Evolutionary conservation across 2,888 invertebrate genomes (phyloP), one percentile per base, ranked within the genome.

Genomic region (Drosophila mulleri): DNA sequence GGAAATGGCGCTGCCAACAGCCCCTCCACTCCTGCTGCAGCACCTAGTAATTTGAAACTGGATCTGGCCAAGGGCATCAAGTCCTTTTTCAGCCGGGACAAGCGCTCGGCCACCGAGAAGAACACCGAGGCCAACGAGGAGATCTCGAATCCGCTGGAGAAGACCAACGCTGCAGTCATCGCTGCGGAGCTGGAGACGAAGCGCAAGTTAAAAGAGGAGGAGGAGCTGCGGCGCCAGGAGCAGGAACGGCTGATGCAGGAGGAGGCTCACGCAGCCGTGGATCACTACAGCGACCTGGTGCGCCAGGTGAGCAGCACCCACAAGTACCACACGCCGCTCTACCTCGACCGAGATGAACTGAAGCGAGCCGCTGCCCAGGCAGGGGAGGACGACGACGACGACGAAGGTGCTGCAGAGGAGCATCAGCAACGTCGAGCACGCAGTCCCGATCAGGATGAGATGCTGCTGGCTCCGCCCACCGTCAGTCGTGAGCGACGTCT

Each of bases 251-350:
- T 91, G 3, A 91, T 91, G 88, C 70, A 94, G 56, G 96, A 96
- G 78, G 96, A 95, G 91, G 94, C 95, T 0, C 95, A 94, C 90
- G 95, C 95, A 0, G 95, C 96, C 0, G 96, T 96, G 18, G 96
- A 96, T 92, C 96, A 96, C 90, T 97, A 97, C 84, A 96, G 96
- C 20, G 96, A 96, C 90, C 95, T 97, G 75, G 96, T 97, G 2
- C 95, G 95, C 82, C 96, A 95, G 90, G 95, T 95, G 83, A 95
- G 96, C 16, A 93, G 92, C 65, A 93, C 93, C 18, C 91, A 93
- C 9, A 90, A 92, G 53, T 91, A 90, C 59, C 91, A 91, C 45
- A 93, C 94, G 14, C 94, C 94, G 0, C 91, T 95, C 45, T 95
- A 95, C 80, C 93, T 95, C 26, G 94, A 95, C 79, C 94, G 94